These are phyloP conservation scores for Spea hammondii DNA, from an alignment of 2,797 vertebrate species.

Conservation along the genomic window DNA sequence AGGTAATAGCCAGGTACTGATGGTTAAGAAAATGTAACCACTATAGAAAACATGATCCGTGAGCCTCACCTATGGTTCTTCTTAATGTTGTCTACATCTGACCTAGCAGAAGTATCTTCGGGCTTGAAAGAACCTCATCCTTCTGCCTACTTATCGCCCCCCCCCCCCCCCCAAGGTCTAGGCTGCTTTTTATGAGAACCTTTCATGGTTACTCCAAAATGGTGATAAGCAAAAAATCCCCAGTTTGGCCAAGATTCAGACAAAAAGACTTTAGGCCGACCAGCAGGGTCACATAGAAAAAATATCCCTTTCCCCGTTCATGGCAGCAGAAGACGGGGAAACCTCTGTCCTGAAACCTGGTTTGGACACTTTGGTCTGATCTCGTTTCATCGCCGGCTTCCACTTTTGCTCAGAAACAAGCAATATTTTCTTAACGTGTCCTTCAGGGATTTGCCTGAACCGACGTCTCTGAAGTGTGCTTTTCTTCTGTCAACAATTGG, in stretches of 20 bases:
- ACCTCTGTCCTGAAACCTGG: not conserved
- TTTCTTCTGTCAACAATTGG: constrained; percentile 26
- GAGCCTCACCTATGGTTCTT: too few relatives aligned
- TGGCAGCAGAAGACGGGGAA: constrained; percentile 12
- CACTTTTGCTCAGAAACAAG: constrained; percentile 16
- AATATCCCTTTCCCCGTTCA: constrained; percentile 26
- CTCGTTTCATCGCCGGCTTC: not conserved
- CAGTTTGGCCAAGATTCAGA: constrained; percentile 2
- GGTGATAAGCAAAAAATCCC: not conserved
- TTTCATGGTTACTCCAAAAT: too few relatives aligned
- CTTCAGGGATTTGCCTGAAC: constrained; percentile 12
- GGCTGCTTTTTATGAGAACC: too few relatives aligned
- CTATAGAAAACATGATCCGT: too few relatives aligned
- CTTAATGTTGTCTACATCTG: too few relatives aligned
- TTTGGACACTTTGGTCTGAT: not conserved
- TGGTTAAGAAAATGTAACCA: too few relatives aligned
- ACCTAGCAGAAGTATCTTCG: too few relatives aligned
- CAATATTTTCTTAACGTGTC: constrained; percentile 9
- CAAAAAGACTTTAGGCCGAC: too few relatives aligned
- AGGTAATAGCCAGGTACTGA: too few relatives aligned
- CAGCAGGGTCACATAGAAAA: not conserved
- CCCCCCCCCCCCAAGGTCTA: too few relatives aligned
- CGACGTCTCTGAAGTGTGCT: not conserved
- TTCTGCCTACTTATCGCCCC: too few relatives aligned
- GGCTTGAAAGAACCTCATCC: too few relatives aligned